Evolutionary conservation across 1,140 invertebrate genomes (phyloP), one percentile per base, ranked within the genome.

Genomic region (Caerostris darwini): DNA sequence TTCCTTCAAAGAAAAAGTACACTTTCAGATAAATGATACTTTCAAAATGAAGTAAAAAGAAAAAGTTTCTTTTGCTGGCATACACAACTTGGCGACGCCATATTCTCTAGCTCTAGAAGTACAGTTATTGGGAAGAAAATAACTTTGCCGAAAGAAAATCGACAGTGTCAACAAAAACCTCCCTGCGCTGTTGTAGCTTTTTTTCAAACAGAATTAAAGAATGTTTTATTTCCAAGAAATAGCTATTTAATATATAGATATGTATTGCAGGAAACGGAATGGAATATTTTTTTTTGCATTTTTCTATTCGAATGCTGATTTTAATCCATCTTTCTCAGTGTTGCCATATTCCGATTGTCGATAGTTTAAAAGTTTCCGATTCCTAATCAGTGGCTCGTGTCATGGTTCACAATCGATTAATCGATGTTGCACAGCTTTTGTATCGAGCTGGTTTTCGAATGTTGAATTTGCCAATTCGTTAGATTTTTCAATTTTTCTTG

Each of bases 11-110:
- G 64, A n/a, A 89, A 69, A 57, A 89, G 87, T 89, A 54, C 50
- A 89, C 87, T 71, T 71, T 54, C 12, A 89, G 87, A 89, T 89
- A 89, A 89, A 89, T 89, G 87, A 89, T 89, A 89, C 87, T 69
- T 89, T 89, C 53, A 89, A 89, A 89, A 61, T 12, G 7, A 54
- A 71, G 53, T 71, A 17, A 54, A 17, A 19, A 71, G n/a, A 17
- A 89, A 71, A 34, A 89, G 14, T n/a, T 83, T 7, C 7, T 17
- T 17, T 6, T 34, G 34, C 54, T 17, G n/a, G 54, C 82, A n/a
- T 6, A 0, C n/a, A n/a, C 8, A 77, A 77, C 71, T 53, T 83
- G 34, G 12, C 57, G 5, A 7, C 19, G n/a, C 34, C 19, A 8
- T 87, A 34, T 87, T 50, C 59, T 87, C 59, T 8, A 53, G 64